Base-by-base conservation (phyloP, 92 coral and sea anemone genomes). In the Porites cylindrica region DNA sequence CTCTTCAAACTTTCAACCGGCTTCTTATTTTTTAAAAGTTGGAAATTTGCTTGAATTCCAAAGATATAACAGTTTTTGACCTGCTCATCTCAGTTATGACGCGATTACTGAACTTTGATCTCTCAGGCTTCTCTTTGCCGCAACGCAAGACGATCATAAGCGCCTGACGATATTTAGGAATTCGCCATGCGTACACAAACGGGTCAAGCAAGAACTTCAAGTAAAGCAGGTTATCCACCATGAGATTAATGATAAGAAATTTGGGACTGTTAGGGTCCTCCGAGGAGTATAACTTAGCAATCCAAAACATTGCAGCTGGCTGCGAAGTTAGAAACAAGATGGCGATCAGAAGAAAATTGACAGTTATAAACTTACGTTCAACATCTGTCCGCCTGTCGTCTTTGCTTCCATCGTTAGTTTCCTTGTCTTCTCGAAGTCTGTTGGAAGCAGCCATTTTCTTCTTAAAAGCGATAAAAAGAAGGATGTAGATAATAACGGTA, bases 301-400 rank as follows among this genome's bases (percentile, higher is more conserved):
- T 17, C 67, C 84, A 80, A 58, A 66, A 12, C 43, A 80, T 80
- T 26, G 84, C 75, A 14, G 84, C 43, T 8, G 84, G 84, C 75
- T 80, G 84, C 10, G 75, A 67, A 10, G 68, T 23, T 11, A 86
- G 38, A 26, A 69, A 79, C 60, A 86, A 65, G 63, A 86, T 66
- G 59, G 77, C 23, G 21, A 86, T 86, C 52, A 86, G 74, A 8
- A 86, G 67, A 18, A 86, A 86, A 70, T 86, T 86, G 50, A 86
- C 32, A 23, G 47, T 72, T 4, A 86, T 76, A 86, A 86, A 86
- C 62, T 80, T 80, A 19, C 88, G 78, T 63, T 56, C 88, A 18
- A 82, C 53, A 11, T 62, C 73, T 7, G n/a, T 74, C 65, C 70
- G 72, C 51, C 67, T 73, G n/a, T 73, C 43, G 6, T 71, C 23